Percentiles rank a stretch among this genome's conserved stretches.
phyloP scores from a whole-genome alignment of 2,113 vertebrate genomes.

The Ictalurus furcatus region DNA sequence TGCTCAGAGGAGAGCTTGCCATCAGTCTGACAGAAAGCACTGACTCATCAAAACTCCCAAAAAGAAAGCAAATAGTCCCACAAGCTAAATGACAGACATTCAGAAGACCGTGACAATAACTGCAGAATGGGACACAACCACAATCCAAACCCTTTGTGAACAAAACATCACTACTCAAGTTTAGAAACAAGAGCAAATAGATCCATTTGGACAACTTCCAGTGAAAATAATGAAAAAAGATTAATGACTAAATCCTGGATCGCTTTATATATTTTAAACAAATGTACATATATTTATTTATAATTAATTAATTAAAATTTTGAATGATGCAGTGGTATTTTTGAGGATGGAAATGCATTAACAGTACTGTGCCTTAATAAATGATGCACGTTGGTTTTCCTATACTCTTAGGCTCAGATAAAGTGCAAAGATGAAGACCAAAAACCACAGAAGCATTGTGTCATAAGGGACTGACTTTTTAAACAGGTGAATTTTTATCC shows the following conservation, averaged over 20 bases:
- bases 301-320: not conserved
- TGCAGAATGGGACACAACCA: not conserved
- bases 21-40: too few species aligned
- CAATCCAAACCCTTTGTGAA: not conserved
- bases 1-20: too few species aligned
- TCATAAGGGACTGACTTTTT: not conserved
- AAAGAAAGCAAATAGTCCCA: too few species aligned
- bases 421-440: constrained; percentile 19
- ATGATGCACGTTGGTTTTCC: not conserved
- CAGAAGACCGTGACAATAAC: not conserved
- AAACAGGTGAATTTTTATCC: not conserved
- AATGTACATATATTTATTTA: constrained; percentile 4
- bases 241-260: not conserved
- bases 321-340: not conserved
- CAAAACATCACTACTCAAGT: not conserved
- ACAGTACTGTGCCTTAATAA: not conserved
- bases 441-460: constrained; percentile 18
- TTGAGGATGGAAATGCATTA: not conserved
- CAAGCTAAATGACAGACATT: too few species aligned
- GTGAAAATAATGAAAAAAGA: constrained; percentile 31
- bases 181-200: constrained; percentile 27
- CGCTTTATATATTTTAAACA: not conserved
- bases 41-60: too few species aligned
- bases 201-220: constrained; percentile 26
- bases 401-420: not conserved